These are phyloP conservation scores for Calycopis cecrops DNA, from an alignment of 1,140 invertebrate species.

Conservation along the genomic window DNA sequence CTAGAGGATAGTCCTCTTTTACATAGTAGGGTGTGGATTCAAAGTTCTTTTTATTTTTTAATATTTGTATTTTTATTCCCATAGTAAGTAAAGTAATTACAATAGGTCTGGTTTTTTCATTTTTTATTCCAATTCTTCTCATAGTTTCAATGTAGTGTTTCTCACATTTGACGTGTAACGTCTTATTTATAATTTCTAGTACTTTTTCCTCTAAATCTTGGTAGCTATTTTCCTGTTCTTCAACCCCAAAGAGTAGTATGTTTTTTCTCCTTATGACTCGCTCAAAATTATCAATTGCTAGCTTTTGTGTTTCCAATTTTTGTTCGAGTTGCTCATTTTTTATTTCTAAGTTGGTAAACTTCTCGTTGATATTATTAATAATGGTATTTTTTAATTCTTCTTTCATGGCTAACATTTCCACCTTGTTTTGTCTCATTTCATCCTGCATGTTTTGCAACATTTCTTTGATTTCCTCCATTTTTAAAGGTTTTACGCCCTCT, in stretches of 20 bases:
- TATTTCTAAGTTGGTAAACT: constrained; percentile 26
- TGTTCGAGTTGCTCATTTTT: constrained; percentile 25
- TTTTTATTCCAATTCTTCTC: constrained; percentile 30
- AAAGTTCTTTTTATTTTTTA: constrained; percentile 33
- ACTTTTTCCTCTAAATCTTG: constrained; percentile 22
- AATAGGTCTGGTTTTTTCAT: constrained; percentile 29
- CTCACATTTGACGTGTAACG: constrained; percentile 25
- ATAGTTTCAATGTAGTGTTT: constrained; percentile 24
- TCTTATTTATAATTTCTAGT: constrained; percentile 29
- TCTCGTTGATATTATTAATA: constrained; percentile 27
- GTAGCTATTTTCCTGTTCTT: constrained; percentile 29
- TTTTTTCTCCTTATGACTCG: constrained; percentile 25
- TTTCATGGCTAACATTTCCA: constrained; percentile 27
- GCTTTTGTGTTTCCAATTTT: constrained; percentile 25
- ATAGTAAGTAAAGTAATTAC: constrained; percentile 27
- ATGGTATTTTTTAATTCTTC: constrained; percentile 30
- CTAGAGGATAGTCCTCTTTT: constrained; percentile 31
- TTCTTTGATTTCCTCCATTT: constrained; percentile 32
- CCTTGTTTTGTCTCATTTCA: constrained; percentile 27
- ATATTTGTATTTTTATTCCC: constrained; percentile 32
- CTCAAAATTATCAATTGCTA: constrained; percentile 26
- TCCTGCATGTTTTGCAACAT: constrained; percentile 27
- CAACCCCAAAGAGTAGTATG: constrained; percentile 27
- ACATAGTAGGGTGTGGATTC: constrained; percentile 25
- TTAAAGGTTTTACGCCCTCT: constrained; percentile 19